A percentile compares a stretch with the other conserved stretches of the same genome.
Evolutionary conservation across 2,113 vertebrate species (phyloP).

Genomic region (Anser brachyrhynchus): DNA sequence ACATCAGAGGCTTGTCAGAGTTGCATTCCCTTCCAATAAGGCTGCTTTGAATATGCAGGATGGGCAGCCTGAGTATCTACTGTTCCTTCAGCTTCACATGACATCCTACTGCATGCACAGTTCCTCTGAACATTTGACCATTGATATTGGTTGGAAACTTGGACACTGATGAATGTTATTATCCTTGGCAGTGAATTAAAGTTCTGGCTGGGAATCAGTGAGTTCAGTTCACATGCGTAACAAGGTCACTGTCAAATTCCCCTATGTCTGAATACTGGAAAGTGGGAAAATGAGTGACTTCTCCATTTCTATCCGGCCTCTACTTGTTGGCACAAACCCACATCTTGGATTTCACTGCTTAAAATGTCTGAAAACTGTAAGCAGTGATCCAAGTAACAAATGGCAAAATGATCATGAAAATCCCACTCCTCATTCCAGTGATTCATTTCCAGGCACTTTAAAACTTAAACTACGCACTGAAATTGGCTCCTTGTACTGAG

Average conservation of each 20-base stretch:
- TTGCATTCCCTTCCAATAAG: not conserved
- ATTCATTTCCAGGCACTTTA: conserved; percentile 1
- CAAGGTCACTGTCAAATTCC: not conserved
- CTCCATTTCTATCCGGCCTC: not conserved
- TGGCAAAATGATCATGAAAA: not conserved
- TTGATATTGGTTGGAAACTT: not conserved
- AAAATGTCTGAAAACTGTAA: not conserved
- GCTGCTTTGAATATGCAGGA: not conserved
- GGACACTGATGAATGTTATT: not conserved
- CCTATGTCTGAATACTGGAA: not conserved
- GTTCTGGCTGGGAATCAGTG: not conserved
- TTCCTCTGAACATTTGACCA: not conserved
- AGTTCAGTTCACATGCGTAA: not conserved
- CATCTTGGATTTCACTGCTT: not conserved
- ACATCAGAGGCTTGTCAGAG: not conserved
- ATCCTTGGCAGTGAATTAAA: not conserved
- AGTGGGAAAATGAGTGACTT: not conserved
- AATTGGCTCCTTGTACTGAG: not conserved
- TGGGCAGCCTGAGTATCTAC: fast-evolving
- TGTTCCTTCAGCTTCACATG: not conserved
- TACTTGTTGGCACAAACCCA: not conserved
- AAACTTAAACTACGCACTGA: not conserved
- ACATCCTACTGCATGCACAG: not conserved
- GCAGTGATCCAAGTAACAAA: not conserved
- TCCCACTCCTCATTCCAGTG: not conserved